Conservation (phyloP, 2,113 vertebrate genomes). For the Hiodon tergisus region DNA sequence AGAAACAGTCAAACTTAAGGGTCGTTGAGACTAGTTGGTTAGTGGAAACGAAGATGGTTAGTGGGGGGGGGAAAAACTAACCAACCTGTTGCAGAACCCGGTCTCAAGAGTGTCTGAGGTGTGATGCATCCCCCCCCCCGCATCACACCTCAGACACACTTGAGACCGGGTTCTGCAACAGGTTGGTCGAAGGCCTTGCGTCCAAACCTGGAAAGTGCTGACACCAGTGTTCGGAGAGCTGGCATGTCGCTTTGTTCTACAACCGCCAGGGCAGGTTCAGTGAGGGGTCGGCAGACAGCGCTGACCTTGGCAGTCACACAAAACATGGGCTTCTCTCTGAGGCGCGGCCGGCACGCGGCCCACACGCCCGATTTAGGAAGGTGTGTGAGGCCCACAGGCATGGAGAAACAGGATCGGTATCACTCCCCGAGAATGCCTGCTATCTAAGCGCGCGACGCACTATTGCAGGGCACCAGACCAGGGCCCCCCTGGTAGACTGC, state of each 20-base stretch:
- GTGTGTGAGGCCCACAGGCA: background rate
- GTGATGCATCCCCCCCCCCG: no score
- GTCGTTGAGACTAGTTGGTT: no score
- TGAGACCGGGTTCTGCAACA: background rate
- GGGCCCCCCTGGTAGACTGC: no score
- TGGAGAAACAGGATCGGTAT: background rate
- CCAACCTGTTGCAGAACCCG: no score
- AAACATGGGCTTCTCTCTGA: background rate
- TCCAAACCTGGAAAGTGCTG: slow-evolving; percentile 1
- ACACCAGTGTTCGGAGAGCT: background rate
- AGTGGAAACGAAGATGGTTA: no score
- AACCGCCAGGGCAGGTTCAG: slow-evolving; percentile 10
- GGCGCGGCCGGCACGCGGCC: background rate
- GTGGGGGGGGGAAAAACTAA: no score
- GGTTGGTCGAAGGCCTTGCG: background rate
- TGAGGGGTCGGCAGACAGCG: slow-evolving; percentile 18
- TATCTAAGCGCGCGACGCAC: background rate
- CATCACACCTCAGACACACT: background rate
- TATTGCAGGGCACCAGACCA: no score
- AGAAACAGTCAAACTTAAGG: slow-evolving; percentile 32
- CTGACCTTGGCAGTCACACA: slow-evolving; percentile 14
- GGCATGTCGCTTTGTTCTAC: slow-evolving; percentile 6
- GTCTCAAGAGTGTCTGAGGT: no score
- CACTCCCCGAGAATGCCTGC: background rate
- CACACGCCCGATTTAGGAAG: background rate